phyloP scores from a whole-genome alignment of 2,888 invertebrate species.

The Acrobasis repandana region DNA sequence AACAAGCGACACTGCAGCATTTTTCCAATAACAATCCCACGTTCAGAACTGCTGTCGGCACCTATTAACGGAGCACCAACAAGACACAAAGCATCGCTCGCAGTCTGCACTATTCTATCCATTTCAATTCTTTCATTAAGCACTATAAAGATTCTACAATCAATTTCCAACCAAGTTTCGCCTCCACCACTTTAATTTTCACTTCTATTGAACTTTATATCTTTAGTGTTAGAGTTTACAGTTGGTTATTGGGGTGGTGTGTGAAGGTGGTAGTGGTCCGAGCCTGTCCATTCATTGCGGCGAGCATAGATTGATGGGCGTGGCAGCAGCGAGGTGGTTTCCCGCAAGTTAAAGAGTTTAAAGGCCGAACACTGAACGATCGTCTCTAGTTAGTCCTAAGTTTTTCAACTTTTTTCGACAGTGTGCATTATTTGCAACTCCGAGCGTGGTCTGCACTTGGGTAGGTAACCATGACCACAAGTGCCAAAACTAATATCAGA shows the following conservation, averaged over 20 bases:
- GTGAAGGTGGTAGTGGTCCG: slow-evolving; percentile 47
- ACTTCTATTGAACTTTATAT: slow-evolving; percentile 34
- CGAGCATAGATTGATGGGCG: slow-evolving; percentile 78
- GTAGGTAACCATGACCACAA: too few species aligned
- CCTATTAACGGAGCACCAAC: slow-evolving; percentile 22
- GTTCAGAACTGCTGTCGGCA: slow-evolving; percentile 9
- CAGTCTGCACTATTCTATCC: slow-evolving; percentile 51
- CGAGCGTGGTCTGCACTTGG: too few species aligned
- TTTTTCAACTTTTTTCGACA: too few species aligned
- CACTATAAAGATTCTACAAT: slow-evolving; percentile 75
- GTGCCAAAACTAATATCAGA: too few species aligned
- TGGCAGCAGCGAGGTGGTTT: slow-evolving; percentile 66
- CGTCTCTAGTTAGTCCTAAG: background rate
- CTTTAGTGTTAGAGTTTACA: background rate
- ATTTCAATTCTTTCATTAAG: slow-evolving; percentile 80
- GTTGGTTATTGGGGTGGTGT: slow-evolving; percentile 31
- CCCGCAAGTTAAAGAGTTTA: slow-evolving; percentile 53
- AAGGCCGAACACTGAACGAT: slow-evolving; percentile 42
- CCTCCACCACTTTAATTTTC: slow-evolving; percentile 44
- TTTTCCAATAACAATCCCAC: background rate
- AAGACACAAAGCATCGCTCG: slow-evolving; percentile 23
- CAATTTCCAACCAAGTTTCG: slow-evolving; percentile 67
- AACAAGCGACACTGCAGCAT: too few species aligned
- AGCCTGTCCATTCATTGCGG: slow-evolving; percentile 77
- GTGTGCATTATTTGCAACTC: too few species aligned